These are phyloP conservation scores for Coracopsis vasa DNA, from an alignment of 2,113 vertebrate species.

Conservation along the genomic window DNA sequence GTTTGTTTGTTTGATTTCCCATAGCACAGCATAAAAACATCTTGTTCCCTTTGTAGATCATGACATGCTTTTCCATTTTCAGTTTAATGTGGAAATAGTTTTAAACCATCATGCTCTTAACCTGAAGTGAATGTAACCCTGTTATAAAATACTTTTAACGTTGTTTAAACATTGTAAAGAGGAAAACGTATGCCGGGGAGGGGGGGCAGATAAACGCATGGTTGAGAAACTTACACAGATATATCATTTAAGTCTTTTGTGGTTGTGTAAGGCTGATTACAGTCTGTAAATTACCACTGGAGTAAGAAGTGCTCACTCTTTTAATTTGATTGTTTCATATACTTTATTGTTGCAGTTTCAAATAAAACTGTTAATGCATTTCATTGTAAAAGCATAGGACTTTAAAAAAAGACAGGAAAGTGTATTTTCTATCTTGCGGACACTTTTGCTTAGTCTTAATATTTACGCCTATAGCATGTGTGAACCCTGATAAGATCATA, in stretches of 20 bases:
- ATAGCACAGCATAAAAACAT: not conserved
- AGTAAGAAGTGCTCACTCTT: not conserved
- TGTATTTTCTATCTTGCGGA: not conserved
- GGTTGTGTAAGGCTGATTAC: not conserved
- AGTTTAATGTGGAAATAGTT: not conserved
- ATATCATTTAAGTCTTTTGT: not conserved
- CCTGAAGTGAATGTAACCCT: not conserved
- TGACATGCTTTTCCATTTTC: not conserved
- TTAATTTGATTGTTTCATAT: not conserved
- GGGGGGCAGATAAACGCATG: not conserved
- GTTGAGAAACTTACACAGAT: not conserved
- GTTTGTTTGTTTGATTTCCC: not conserved
- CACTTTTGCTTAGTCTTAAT: not conserved
- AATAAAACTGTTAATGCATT: not conserved
- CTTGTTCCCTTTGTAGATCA: not conserved
- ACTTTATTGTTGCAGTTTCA: not conserved
- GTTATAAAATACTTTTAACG: not conserved
- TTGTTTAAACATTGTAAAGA: not conserved
- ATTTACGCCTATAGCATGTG: not conserved
- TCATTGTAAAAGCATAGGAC: slow-evolving; percentile 12
- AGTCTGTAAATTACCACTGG: not conserved
- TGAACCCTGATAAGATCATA: slow-evolving; percentile 53
- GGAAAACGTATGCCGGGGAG: not conserved
- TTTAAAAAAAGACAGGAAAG: slow-evolving; percentile 6
- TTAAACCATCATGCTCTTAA: not conserved